Evolutionary conservation across 1,140 invertebrate species (phyloP).

Genomic region (Bathynomus jamesi): DNA sequence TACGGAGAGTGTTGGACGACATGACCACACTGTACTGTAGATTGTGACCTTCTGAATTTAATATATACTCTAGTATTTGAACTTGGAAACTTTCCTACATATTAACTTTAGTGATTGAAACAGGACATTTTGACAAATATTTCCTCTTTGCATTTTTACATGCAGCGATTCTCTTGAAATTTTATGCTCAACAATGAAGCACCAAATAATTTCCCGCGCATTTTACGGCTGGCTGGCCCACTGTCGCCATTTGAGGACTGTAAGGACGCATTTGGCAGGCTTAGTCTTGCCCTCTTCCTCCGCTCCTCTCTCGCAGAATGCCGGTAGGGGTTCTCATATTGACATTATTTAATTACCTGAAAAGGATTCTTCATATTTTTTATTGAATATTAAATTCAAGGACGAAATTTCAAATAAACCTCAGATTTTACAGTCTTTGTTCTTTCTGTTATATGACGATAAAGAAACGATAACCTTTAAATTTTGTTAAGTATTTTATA

Average conservation of each 20-base stretch:
- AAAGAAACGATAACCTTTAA: too few species aligned
- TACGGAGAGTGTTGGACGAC: too few species aligned
- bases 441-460: too few species aligned
- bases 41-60: too few species aligned
- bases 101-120: too few species aligned
- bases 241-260: conserved; percentile 81
- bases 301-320: conserved; percentile 31
- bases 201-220: conserved; percentile 87
- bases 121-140: too few species aligned
- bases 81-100: too few species aligned
- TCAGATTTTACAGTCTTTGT: too few species aligned
- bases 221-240: conserved; percentile 96
- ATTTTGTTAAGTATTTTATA: too few species aligned
- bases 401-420: not conserved
- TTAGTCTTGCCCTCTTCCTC: conserved; percentile 56
- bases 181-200: conserved; percentile 87
- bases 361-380: conserved; percentile 27
- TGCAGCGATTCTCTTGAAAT: conserved; percentile 32
- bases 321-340: conserved; percentile 42
- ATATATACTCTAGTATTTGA: too few species aligned
- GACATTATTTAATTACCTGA: not conserved
- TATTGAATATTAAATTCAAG: not conserved
- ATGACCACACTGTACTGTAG: too few species aligned
- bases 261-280: conserved; percentile 82
- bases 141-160: too few species aligned